Conservation (phyloP, 2,113 vertebrate species). For the Steatornis caripensis region DNA sequence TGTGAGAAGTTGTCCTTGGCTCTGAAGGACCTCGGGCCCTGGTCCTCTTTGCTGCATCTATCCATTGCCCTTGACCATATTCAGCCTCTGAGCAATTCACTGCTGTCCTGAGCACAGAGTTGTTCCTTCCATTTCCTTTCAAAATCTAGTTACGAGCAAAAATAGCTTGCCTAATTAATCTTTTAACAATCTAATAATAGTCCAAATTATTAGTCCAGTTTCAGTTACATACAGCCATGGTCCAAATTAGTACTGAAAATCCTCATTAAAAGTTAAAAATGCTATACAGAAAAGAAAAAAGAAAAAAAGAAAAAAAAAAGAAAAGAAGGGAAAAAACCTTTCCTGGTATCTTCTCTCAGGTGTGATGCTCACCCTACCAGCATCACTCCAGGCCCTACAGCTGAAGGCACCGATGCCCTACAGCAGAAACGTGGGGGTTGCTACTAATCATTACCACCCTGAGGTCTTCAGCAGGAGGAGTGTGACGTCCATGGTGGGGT, state of each 20-base stretch:
- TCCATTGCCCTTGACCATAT: neutral
- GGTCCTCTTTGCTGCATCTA: neutral
- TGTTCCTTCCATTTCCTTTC: neutral
- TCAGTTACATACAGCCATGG: neutral
- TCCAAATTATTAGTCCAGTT: constrained; percentile 20
- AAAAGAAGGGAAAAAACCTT: neutral
- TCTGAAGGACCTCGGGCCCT: neutral
- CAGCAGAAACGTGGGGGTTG: neutral
- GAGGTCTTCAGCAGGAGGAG: neutral
- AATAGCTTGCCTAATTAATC: constrained; percentile 47
- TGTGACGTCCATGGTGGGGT: rapidly evolving
- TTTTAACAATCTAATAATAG: constrained; percentile 59
- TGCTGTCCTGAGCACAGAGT: neutral
- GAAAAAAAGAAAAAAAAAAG: no score
- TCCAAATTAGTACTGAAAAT: constrained; percentile 41
- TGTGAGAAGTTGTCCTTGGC: neutral
- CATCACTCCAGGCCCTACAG: neutral
- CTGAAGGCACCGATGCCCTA: neutral
- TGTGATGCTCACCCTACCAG: neutral
- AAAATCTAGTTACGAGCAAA: neutral
- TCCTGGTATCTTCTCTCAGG: rapidly evolving
- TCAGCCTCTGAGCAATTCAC: neutral
- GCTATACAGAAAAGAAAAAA: neutral
- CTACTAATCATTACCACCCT: neutral
- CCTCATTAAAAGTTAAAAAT: constrained; percentile 51